These are phyloP conservation scores for Aurelia coerulea DNA, from an alignment of 30 jellyfish, hydroid and myxozoan genomes.

Conservation along the genomic window DNA sequence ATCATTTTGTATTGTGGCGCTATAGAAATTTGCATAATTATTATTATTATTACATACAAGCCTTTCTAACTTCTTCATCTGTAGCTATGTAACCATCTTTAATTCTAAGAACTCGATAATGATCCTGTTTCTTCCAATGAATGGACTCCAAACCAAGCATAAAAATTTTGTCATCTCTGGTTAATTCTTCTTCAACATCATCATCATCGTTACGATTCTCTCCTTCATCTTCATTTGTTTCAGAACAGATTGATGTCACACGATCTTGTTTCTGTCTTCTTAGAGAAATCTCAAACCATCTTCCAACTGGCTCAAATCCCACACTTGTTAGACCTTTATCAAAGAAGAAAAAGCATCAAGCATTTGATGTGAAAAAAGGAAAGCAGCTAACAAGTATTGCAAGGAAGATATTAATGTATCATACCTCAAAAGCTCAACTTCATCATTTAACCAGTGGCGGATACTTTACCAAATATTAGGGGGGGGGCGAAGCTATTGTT, in stretches of 20 bases:
- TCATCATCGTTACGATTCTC: slow-evolving; percentile 44
- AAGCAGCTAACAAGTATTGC: background rate
- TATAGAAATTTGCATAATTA: too few species aligned
- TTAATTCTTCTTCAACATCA: slow-evolving; percentile 46
- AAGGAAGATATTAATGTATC: too few species aligned
- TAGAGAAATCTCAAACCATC: slow-evolving; percentile 94
- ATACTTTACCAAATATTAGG: too few species aligned
- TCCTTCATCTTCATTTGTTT: slow-evolving; percentile 42
- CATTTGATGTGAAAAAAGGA: background rate
- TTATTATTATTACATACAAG: slow-evolving; percentile 62
- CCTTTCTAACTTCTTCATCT: slow-evolving; percentile 88
- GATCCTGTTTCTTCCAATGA: slow-evolving; percentile 98
- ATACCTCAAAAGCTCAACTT: too few species aligned
- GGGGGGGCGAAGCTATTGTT: too few species aligned
- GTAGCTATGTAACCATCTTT: slow-evolving; percentile 79
- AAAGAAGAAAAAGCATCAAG: background rate
- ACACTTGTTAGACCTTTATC: slow-evolving; percentile 36
- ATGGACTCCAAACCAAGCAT: slow-evolving; percentile 81
- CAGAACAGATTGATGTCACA: slow-evolving; percentile 74
- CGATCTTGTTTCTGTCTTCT: slow-evolving; percentile 78
- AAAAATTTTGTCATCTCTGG: slow-evolving; percentile 81
- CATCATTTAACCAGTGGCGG: too few species aligned
- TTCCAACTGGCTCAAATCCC: slow-evolving; percentile 97
- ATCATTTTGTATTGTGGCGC: too few species aligned
- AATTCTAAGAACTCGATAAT: slow-evolving; percentile 90